Base-by-base conservation (phyloP, 2,797 vertebrate genomes). In the Pangasius macronema region DNA sequence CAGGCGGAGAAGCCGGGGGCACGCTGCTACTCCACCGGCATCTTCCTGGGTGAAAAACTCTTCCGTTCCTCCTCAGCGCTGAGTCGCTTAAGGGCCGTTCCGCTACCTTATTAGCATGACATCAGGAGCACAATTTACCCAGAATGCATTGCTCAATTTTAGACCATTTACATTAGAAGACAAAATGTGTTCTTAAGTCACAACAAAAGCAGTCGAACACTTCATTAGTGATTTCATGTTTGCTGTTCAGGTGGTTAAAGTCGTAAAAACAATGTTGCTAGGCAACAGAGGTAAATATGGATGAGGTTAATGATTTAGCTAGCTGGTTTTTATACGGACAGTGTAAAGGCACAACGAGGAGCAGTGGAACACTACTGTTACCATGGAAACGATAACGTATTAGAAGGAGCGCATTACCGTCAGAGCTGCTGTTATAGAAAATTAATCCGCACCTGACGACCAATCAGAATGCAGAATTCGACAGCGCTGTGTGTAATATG, bases 41-140 rank as follows among this genome's bases (percentile, higher is more conserved):
- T 94, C 88, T 95, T 94, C 86, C 92, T 96, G 59, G 94, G 94
- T 95, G 89, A 94, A 89, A 46, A 76, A 55, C 51, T 22, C 75
- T 20, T 76, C 73, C 6, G 2, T 30, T 76, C 27, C 36, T 68
- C 7, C 72, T 24, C 72, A 27, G 16, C 39, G 11, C 1, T 11
- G 9, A 65, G 61, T n/a, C 61, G 13, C 14, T 3, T 68, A 36
- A 8, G 27, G 7, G 59, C 22, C 24, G 8, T n/a, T 30, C 61
- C 9, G 3, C 59, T 61, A 7, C 22, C 8, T 63, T 1, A 27
- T 10, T 61, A 27, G 59, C 59, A 61, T 27, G 59, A 61, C 59
- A 27, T 10, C 59, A 68, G 16, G n/a, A 70, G 33, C 70, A 22
- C 33, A 13, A 22, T 11, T 24, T 72, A 72, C 68, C 39, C 68